A percentile compares a stretch with the other conserved stretches of the same genome.
Evolutionary conservation across 2,797 vertebrate species (phyloP).

Genomic region (Astyanax mexicanus): DNA sequence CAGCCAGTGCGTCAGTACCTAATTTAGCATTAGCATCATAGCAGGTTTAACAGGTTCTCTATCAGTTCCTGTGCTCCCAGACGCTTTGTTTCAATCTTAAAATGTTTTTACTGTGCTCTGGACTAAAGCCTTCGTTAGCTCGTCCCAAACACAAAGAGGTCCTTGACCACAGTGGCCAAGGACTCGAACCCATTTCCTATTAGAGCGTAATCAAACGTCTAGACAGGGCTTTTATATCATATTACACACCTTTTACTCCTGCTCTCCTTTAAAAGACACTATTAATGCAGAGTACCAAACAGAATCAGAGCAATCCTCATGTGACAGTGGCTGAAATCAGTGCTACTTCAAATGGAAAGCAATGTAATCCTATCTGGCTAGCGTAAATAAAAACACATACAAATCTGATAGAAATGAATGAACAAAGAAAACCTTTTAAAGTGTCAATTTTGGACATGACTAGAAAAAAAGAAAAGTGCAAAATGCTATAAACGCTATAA

Average conservation of each 20-base stretch:
- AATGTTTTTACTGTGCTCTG: too few species aligned
- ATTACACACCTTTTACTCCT: conserved; percentile 36
- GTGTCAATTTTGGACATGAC: neutral
- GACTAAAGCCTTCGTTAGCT: neutral
- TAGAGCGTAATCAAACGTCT: conserved; percentile 60
- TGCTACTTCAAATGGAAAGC: neutral
- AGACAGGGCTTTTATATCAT: conserved; percentile 51
- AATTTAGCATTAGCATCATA: too few species aligned
- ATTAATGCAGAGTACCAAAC: conserved; percentile 5
- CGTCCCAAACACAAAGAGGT: conserved; percentile 19
- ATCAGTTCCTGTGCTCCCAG: neutral
- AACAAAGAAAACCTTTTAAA: neutral
- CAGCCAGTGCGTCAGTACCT: too few species aligned
- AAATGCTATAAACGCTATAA: too few species aligned
- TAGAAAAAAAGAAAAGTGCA: neutral
- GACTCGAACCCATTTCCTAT: conserved; percentile 41
- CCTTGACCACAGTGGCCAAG: neutral
- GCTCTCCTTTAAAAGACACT: conserved; percentile 37
- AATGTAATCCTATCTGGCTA: neutral
- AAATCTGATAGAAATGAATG: neutral
- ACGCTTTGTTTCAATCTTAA: too few species aligned
- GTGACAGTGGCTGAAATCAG: neutral
- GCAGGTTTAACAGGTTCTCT: neutral
- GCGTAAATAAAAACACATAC: too few species aligned
- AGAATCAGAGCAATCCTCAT: neutral